Evolutionary conservation across 2,797 vertebrate genomes (phyloP).

Genomic region (Enteromius trimaculatus): DNA sequence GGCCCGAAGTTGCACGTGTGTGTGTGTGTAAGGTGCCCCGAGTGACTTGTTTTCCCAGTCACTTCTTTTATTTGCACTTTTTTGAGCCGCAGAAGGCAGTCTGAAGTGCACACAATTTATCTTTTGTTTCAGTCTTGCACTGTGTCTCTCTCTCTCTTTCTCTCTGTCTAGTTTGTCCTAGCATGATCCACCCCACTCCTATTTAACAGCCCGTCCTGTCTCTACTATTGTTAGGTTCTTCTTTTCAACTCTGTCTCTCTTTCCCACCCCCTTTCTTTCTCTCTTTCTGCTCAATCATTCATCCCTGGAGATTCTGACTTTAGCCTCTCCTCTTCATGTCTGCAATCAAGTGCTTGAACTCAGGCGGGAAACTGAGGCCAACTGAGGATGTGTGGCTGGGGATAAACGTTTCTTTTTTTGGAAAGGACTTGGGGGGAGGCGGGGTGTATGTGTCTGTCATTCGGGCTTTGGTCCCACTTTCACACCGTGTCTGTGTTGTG

Average conservation of each 20-base stretch:
- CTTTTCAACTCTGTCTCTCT: conserved; percentile 70
- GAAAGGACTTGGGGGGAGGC: background rate
- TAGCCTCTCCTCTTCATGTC: conserved; percentile 35
- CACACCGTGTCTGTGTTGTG: conserved; percentile 12
- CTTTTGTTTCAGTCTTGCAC: conserved; percentile 58
- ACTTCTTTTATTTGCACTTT: conserved; percentile 40
- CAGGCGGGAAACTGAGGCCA: conserved; percentile 28
- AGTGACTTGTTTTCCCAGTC: conserved; percentile 47
- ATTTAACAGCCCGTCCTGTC: conserved; percentile 72
- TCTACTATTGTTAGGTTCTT: conserved; percentile 75
- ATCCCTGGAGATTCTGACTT: conserved; percentile 37
- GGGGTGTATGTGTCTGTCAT: background rate
- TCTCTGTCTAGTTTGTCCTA: conserved; percentile 48
- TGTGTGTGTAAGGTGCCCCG: conserved; percentile 52
- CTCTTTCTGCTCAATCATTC: conserved; percentile 28
- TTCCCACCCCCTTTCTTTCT: conserved; percentile 44
- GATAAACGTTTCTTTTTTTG: conserved; percentile 26
- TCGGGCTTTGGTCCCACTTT: conserved; percentile 17
- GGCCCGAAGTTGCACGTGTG: conserved; percentile 23
- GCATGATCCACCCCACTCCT: conserved; percentile 64
- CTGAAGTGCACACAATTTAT: conserved; percentile 54
- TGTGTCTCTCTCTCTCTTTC: conserved; percentile 14
- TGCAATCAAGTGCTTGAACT: conserved; percentile 38
- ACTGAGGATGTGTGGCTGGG: conserved; percentile 33
- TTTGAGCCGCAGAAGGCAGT: conserved; percentile 31